Conservation (phyloP, 2,888 invertebrate species). For the Lordiphosa fenestrarum region DNA sequence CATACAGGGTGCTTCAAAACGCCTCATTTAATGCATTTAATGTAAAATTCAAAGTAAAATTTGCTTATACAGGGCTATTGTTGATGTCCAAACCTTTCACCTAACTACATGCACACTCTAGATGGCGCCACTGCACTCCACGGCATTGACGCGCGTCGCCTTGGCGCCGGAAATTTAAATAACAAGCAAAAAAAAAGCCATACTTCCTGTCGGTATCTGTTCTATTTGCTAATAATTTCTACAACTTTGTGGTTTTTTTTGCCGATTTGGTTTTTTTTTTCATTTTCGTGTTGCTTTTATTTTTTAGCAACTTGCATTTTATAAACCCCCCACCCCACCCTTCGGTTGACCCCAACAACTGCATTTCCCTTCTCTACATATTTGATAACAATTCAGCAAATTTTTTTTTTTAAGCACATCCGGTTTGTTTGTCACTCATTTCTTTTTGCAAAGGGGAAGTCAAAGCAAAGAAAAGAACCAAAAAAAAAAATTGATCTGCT, state of each 20-base stretch:
- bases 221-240: constrained; percentile 2
- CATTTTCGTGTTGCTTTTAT: constrained; percentile 6
- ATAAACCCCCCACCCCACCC: neutral
- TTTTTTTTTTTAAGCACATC: constrained; percentile 39
- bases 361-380: constrained; percentile 31
- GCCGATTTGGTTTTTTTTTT: constrained; percentile 8
- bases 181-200: constrained; percentile 12
- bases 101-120: too few relatives aligned
- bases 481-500: neutral
- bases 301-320: constrained; percentile 5
- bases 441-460: constrained; percentile 21
- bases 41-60: too few relatives aligned
- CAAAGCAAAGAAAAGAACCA: constrained; percentile 1
- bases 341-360: constrained; percentile 22
- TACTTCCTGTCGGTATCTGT: constrained; percentile 1
- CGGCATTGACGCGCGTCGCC: too few relatives aligned
- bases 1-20: too few relatives aligned
- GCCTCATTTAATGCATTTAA: too few relatives aligned
- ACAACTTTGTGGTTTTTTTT: constrained; percentile 7
- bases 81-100: too few relatives aligned
- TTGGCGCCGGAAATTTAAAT: constrained; percentile 1
- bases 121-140: too few relatives aligned
- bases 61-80: too few relatives aligned
- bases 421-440: constrained; percentile 29
- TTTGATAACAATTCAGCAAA: constrained; percentile 56